phyloP scores from a whole-genome alignment of 53 echinoderm and acorn worm genomes.

The Henricia sp. region DNA sequence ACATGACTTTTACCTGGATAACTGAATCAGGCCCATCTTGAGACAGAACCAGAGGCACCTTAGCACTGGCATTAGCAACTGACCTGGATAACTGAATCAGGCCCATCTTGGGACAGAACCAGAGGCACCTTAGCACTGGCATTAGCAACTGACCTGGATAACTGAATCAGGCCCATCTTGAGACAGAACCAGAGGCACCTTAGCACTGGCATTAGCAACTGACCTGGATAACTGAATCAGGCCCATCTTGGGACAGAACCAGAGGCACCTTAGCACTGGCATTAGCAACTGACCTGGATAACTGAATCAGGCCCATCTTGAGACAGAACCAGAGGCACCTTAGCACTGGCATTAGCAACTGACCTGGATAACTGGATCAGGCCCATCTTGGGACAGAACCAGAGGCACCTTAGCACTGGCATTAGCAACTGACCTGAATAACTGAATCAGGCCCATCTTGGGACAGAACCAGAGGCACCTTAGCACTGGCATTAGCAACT shows the following conservation, averaged over 20 bases:
- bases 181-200: neutral
- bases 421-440: no score
- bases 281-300: conserved; percentile 50
- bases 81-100: neutral
- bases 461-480: no score
- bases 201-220: neutral
- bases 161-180: neutral
- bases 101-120: neutral
- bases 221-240: neutral
- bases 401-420: no score
- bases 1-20: conserved; percentile 60
- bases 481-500: no score
- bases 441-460: no score
- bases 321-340: neutral
- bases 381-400: neutral
- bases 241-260: neutral
- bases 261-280: neutral
- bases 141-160: neutral
- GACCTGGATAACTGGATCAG: neutral
- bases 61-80: neutral
- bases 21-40: neutral
- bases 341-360: neutral
- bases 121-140: neutral
- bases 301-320: neutral
- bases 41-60: neutral